Percentiles rank a stretch among this genome's conserved stretches.
Conservation (phyloP, 2,797 vertebrate species). For the Malacoraja senta region DNA sequence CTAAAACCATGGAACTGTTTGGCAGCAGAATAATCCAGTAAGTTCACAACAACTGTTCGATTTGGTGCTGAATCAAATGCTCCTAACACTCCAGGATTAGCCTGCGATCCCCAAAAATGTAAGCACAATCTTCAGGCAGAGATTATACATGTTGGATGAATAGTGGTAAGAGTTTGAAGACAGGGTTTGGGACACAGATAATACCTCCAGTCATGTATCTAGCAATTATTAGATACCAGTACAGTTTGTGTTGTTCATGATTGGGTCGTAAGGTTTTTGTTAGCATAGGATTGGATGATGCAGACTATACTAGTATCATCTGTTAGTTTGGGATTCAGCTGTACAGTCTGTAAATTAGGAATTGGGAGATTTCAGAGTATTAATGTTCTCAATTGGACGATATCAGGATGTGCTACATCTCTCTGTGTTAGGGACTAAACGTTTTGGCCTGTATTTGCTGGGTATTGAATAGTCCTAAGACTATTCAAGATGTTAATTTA, state of each 20-base stretch:
- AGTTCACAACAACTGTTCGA: conserved; percentile 43
- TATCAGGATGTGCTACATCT: too few relatives aligned
- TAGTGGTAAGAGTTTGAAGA: neutral
- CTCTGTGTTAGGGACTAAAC: too few relatives aligned
- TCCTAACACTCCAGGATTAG: neutral
- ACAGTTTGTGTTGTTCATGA: neutral
- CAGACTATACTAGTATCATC: too few relatives aligned
- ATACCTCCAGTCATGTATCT: neutral
- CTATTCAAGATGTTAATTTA: too few relatives aligned
- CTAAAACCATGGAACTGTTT: conserved; percentile 59
- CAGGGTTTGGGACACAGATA: neutral
- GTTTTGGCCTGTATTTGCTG: too few relatives aligned
- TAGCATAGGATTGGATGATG: too few relatives aligned
- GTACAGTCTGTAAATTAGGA: too few relatives aligned
- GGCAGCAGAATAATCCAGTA: conserved; percentile 56
- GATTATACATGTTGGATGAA: neutral
- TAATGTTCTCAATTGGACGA: too few relatives aligned
- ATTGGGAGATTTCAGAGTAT: too few relatives aligned
- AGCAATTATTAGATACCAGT: neutral
- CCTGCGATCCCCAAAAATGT: neutral
- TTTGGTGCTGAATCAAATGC: neutral
- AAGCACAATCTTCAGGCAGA: neutral
- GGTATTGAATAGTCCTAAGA: too few relatives aligned
- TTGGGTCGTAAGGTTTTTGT: too few relatives aligned
- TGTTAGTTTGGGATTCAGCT: too few relatives aligned